These are phyloP conservation scores for Ischnura elegans DNA, from an alignment of 2,888 invertebrate species.

Conservation along the genomic window DNA sequence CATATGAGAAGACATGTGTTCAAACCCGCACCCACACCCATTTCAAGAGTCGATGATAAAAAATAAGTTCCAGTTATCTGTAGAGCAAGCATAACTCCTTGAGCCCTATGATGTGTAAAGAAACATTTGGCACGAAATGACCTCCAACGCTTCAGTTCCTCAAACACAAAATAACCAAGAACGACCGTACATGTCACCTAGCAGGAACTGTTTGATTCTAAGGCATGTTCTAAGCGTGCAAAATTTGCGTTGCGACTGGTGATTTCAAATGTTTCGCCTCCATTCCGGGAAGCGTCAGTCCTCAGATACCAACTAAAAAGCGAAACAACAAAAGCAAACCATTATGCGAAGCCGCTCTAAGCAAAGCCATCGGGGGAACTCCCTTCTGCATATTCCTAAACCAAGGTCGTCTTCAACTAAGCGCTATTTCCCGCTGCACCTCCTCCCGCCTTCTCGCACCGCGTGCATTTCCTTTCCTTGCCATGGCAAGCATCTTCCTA, in stretches of 20 bases:
- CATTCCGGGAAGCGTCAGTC: background rate
- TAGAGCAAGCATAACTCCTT: no score
- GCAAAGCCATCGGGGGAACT: slow-evolving; percentile 17
- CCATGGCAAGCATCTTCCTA: background rate
- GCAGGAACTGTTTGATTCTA: background rate
- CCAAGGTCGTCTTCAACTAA: background rate
- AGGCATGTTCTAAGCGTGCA: background rate
- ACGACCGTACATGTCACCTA: background rate
- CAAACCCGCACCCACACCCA: no score
- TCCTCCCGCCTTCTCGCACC: background rate
- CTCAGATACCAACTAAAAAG: background rate
- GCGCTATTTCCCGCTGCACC: background rate
- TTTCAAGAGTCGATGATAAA: no score
- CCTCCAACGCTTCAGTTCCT: no score
- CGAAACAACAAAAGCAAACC: background rate
- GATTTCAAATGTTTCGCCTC: background rate
- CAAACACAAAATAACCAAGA: no score
- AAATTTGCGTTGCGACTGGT: background rate
- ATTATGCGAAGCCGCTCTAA: background rate
- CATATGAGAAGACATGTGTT: no score
- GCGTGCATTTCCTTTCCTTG: background rate
- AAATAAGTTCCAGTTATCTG: no score
- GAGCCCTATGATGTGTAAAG: no score
- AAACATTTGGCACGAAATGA: no score
- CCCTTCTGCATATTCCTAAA: background rate